A percentile compares a stretch with the other conserved stretches of the same genome.
Evolutionary conservation across 2,113 vertebrate genomes (phyloP).

Genomic region (Stegastes partitus): DNA sequence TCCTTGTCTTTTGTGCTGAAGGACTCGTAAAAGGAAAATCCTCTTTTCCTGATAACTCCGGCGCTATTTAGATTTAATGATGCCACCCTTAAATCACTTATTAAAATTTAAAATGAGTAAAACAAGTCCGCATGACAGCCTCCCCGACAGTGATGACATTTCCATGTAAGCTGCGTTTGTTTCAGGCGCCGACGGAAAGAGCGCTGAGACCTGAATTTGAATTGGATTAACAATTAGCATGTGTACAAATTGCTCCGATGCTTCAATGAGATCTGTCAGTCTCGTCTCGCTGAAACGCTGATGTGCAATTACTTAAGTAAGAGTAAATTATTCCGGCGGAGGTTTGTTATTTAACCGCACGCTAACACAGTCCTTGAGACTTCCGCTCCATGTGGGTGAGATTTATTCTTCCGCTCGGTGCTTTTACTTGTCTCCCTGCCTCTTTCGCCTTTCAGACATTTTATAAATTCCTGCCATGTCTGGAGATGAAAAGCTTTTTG

Average conservation of each 20-base stretch:
- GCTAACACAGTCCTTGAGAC: neutral
- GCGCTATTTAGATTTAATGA: conserved; percentile 46
- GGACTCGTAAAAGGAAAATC: conserved; percentile 17
- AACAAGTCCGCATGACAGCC: conserved; percentile 23
- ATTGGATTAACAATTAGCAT: neutral
- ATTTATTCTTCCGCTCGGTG: neutral
- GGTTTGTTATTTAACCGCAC: conserved; percentile 1
- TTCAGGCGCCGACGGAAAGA: neutral
- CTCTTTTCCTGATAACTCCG: conserved; percentile 5
- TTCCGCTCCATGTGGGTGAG: neutral
- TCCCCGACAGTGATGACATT: conserved; percentile 43
- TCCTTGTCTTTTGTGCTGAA: conserved; percentile 41
- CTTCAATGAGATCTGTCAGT: too few species aligned
- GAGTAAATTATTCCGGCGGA: conserved; percentile 23
- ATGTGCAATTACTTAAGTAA: conserved; percentile 19
- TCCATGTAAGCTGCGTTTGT: conserved; percentile 25
- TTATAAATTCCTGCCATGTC: neutral
- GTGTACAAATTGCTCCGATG: too few species aligned
- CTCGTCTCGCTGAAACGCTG: neutral
- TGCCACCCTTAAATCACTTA: conserved; percentile 44
- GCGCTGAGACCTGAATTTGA: neutral
- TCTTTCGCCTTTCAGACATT: neutral
- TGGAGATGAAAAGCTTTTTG: neutral
- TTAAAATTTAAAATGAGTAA: conserved; percentile 34
- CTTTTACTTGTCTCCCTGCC: neutral